Base-by-base conservation (phyloP, 2,888 invertebrate species). In the Apamea monoglypha region DNA sequence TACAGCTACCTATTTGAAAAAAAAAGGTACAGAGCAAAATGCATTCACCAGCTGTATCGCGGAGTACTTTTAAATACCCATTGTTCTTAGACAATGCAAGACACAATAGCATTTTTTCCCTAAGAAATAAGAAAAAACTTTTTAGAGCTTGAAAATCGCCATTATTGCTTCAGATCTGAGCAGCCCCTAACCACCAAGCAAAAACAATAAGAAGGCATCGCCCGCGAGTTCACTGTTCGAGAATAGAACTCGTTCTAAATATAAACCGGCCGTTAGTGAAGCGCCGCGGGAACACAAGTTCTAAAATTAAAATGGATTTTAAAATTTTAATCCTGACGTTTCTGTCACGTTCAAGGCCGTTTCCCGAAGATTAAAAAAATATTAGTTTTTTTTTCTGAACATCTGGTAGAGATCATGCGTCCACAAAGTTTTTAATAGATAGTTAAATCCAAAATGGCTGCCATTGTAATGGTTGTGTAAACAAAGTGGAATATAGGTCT, bases 321-420 rank as follows among this genome's bases (percentile, higher is more conserved):
- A 95, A 94, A 94, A 92, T 95, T 95, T 93, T 89, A 94, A 95
- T 95, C 94, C 93, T 94, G 93, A 91, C 93, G 90, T 95, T 95
- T 95, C 82, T 94, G 94, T 96, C 96, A 96, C 95, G 95, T 95
- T 96, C 96, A 96, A 96, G 96, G 96, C 95, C 96, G 94, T 87
- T 77, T 63, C 91, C 92, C 87, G 89, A 93, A 93, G 92, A 85
- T 73, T 69, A 63, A 79, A 84, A 83, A 80, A 68, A 74, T 32
- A 61, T 61, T 6, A 0, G 0, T 10, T 25, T 74, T 64, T 74
- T 64, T 40, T 77, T 70, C 14, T 29, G 77, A 94, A 94, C 95
- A 96, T 95, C 94, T 96, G 96, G 94, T 91, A 84, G 70, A 80
- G 83, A 90, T 80, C 75, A 80, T 61, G 56, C 50, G 32, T 59